Evolutionary conservation across 2,113 vertebrate species (phyloP), one percentile per base, ranked within the genome.

Genomic region (Ophthalmotilapia sp.): DNA sequence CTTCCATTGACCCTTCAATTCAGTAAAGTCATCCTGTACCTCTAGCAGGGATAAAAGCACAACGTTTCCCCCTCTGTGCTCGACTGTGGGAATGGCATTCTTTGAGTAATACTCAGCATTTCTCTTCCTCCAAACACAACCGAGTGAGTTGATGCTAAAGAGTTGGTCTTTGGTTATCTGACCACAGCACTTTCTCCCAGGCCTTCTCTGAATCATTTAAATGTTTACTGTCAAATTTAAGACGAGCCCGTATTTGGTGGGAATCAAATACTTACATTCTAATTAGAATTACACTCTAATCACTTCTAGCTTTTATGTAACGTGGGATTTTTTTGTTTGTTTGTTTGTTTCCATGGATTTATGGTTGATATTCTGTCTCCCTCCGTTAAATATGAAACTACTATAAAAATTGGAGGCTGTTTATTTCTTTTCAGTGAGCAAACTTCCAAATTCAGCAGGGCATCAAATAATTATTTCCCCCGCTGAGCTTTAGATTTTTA

Each of bases 401-500:
- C 62, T n/a, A 38, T 68, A 68, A 21, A 68, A 68, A 68, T 68
- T 38, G 33, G 60, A 38, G 60, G 31, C 60, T 38, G 60, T 38
- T n/a, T 65, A 38, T 65, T 65, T 65, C 60, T 65, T 65, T 65
- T 65, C 60, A 38, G 2, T 38, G 33, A 38, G 33, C 19, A 68
- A 68, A 68, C 60, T 38, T 38, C 60, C 60, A 68, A 68, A 68
- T 68, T 68, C 60, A 68, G 33, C 6, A 1, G 19, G 33, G 19
- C 33, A 38, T 38, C 33, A 68, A 68, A 68, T 68, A 68, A 68
- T 38, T 68, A 68, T 68, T 65, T 65, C 19, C 33, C 60, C 33
- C 0, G 1, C 33, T 7, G 62, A 21, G 33, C 23, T 77, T 49
- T 12, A 8, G 42, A 49, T 75, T 75, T 77, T 49, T 77, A 13